Evolutionary conservation across 64 coral and sea anemone genomes (phyloP), one percentile per base, ranked within the genome.

Genomic region (Montipora cactus): DNA sequence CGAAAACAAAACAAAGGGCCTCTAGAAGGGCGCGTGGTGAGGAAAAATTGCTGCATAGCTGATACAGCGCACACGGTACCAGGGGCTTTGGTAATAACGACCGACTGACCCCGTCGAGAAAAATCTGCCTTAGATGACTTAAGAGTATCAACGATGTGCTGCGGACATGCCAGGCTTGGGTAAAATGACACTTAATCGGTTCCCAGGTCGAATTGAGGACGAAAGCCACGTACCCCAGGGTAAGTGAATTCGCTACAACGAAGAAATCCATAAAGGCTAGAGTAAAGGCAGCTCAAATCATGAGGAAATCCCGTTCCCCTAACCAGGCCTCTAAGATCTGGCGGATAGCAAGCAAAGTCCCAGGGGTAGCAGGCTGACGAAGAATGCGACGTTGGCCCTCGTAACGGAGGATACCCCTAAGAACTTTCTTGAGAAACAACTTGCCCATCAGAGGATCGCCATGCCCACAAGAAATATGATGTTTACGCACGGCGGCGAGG

Each of bases 211-310:
- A 79, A 21, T 0, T 19, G 48, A 20, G 77, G 9, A n/a, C 19
- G 1, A 53, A n/a, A 53, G 4, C 1, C 20, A 48, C 1, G 7
- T 50, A 84, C 57, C 28, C 59, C 58, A 20, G 16, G 21, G 6
- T 71, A 68, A 15, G 81, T 85, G 45, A 85, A 67, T 53, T 85
- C 81, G 13, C 81, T 85, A 37, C 81, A 67, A 5, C 81, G 21
- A 1, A 81, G 58, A 12, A 81, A 81, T 5, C 49, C 47, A 44
- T 8, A 81, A 81, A 55, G 79, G 75, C 75, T 22, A 78, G 75
- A 22, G 75, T 78, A 20, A 78, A 78, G 11, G 75, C 75, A 14
- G 75, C 5, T 20, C 75, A 78, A 78, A 78, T 15, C 75, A 78
- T 78, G 48, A 9, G 16, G 75, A 10, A 19, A 15, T 78, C 75